phyloP scores from a whole-genome alignment of 2,113 vertebrate genomes.

The Festucalex cinctus region DNA sequence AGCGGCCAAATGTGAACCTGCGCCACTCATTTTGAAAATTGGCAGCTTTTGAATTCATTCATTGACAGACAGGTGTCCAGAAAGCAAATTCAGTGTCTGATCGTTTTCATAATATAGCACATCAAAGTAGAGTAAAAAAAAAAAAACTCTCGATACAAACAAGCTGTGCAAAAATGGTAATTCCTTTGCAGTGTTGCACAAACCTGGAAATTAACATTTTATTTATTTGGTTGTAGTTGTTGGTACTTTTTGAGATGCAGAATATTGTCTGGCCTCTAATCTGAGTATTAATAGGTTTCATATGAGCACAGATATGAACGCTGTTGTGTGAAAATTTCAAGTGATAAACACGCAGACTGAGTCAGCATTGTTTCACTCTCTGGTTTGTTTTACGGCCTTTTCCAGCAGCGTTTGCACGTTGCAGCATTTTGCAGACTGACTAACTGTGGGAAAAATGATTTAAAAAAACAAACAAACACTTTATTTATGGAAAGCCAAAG shows the following conservation, averaged over 20 bases:
- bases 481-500: background rate
- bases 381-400: conserved; percentile 5
- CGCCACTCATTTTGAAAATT: background rate
- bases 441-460: background rate
- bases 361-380: background rate
- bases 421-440: background rate
- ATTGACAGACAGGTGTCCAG: background rate
- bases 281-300: background rate
- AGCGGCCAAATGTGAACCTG: background rate
- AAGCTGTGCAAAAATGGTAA: too few species aligned
- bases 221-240: background rate
- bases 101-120: background rate
- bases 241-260: background rate
- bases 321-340: background rate
- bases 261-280: background rate
- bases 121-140: background rate
- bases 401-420: background rate
- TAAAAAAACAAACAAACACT: background rate
- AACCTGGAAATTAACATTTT: background rate
- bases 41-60: background rate
- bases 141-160: background rate
- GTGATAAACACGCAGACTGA: background rate
- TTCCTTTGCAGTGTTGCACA: background rate
- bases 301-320: background rate
- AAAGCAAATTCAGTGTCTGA: background rate